Conservation (phyloP, 1,140 invertebrate species). For the Habropoda laboriosa region DNA sequence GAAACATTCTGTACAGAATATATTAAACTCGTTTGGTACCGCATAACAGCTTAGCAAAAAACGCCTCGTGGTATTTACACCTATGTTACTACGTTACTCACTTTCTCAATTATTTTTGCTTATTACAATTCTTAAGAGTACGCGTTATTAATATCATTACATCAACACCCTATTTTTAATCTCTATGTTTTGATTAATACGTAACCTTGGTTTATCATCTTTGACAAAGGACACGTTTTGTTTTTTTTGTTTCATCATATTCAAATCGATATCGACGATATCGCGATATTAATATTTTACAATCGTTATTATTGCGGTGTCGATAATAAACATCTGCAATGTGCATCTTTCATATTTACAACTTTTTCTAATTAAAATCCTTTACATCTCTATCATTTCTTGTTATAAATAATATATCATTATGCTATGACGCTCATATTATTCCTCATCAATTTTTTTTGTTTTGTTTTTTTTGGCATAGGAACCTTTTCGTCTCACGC, state of each 20-base stretch:
- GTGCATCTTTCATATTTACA: conserved; percentile 36
- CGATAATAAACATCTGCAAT: conserved; percentile 28
- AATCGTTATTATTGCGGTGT: conserved; percentile 12
- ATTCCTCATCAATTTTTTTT: conserved; percentile 31
- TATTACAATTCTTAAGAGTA: conserved; percentile 33
- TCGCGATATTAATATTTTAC: conserved; percentile 38
- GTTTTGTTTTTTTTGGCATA: conserved; percentile 58
- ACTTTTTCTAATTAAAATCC: conserved; percentile 23
- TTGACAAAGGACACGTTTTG: conserved; percentile 20
- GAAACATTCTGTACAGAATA: conserved; percentile 46
- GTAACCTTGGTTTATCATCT: conserved; percentile 33
- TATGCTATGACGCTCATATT: conserved; percentile 47
- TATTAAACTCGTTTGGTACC: conserved; percentile 41
- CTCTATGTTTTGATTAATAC: conserved; percentile 59
- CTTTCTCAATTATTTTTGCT: conserved; percentile 23
- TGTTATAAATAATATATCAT: conserved; percentile 62
- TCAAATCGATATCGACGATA: neutral
- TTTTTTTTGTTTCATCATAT: conserved; percentile 1
- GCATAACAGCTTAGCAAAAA: conserved; percentile 50
- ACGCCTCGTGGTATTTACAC: conserved; percentile 36
- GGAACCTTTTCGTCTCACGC: conserved; percentile 55
- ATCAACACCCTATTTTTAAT: conserved; percentile 41
- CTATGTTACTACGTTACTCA: conserved; percentile 9
- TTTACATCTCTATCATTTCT: conserved; percentile 24
- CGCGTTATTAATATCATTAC: conserved; percentile 48